phyloP scores from a whole-genome alignment of 2,113 vertebrate species.

The Thamnaconus septentrionalis region DNA sequence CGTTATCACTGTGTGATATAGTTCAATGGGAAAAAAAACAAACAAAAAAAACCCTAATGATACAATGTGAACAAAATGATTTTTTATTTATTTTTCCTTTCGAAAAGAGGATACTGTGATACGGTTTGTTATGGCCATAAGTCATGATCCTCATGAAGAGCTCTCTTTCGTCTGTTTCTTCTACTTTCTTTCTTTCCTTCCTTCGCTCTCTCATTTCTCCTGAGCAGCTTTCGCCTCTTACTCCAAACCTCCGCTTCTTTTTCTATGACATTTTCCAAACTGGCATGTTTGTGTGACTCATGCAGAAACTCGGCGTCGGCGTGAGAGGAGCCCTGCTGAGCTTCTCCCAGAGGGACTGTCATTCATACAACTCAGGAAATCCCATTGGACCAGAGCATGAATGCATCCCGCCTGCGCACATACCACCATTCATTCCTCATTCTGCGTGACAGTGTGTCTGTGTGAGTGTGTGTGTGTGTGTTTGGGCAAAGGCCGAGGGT shows the following conservation, averaged over 20 bases:
- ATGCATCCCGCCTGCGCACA: constrained; percentile 36
- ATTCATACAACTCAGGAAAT: constrained; percentile 78
- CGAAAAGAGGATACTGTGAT: constrained; percentile 73
- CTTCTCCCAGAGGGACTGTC: constrained; percentile 62
- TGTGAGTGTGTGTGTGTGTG: constrained; percentile 9
- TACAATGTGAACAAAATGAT: constrained; percentile 62
- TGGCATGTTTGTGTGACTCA: constrained; percentile 47
- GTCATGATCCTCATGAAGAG: constrained; percentile 38
- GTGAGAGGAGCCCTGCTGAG: constrained; percentile 34
- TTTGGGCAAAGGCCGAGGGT: no score
- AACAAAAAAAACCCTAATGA: not conserved
- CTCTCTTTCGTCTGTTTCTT: no score
- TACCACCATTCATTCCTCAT: constrained; percentile 13
- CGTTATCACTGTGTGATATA: constrained; percentile 80
- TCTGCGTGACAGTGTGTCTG: not conserved
- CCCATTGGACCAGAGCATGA: constrained; percentile 54
- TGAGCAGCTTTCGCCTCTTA: constrained; percentile 35
- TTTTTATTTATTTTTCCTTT: constrained; percentile 47
- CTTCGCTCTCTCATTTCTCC: not conserved
- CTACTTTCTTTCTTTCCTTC: no score
- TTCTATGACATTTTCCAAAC: constrained; percentile 49
- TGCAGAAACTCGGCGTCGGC: constrained; percentile 32
- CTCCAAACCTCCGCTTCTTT: constrained; percentile 15
- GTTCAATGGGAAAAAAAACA: constrained; percentile 65
- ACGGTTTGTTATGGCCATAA: constrained; percentile 58